These are phyloP conservation scores for Pristionchus maxplancki DNA, from an alignment of 2,888 invertebrate species.

Conservation along the genomic window DNA sequence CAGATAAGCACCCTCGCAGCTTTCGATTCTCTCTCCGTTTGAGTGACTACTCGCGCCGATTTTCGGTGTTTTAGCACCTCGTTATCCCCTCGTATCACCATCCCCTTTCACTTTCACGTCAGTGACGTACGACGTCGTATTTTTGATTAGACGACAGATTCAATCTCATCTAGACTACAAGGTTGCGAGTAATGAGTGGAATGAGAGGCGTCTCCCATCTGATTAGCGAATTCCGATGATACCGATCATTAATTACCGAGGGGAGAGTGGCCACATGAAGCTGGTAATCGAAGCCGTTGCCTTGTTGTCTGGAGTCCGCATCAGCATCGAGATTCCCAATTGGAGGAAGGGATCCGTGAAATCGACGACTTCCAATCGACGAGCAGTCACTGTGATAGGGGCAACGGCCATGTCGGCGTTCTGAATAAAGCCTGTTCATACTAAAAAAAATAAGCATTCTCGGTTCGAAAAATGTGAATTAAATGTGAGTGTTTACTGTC, in stretches of 20 bases:
- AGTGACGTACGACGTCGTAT: slow-evolving; percentile 26
- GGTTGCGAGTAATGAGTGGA: neutral
- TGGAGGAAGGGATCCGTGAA: slow-evolving; percentile 81
- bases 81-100: slow-evolving; percentile 3
- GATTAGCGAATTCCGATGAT: slow-evolving; percentile 27
- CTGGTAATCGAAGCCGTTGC: slow-evolving; percentile 91
- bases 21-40: neutral
- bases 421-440: slow-evolving; percentile 80
- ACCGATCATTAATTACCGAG: slow-evolving; percentile 76
- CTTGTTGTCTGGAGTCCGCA: slow-evolving; percentile 89
- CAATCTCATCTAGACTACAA: slow-evolving; percentile 26
- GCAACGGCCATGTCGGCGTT: slow-evolving; percentile 95
- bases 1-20: neutral
- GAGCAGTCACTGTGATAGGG: slow-evolving; percentile 96
- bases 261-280: slow-evolving; percentile 92
- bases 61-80: slow-evolving; percentile 36
- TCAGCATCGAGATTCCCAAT: slow-evolving; percentile 81
- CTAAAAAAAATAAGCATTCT: neutral
- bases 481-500: no score
- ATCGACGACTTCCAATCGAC: slow-evolving; percentile 86
- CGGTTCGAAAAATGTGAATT: no score
- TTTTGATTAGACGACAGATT: neutral
- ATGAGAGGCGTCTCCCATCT: slow-evolving; percentile 23
- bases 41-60: slow-evolving; percentile 20
- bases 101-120: slow-evolving; percentile 19